Base-by-base conservation (phyloP, 2,888 invertebrate genomes). In the Dusona sp. region DNA sequence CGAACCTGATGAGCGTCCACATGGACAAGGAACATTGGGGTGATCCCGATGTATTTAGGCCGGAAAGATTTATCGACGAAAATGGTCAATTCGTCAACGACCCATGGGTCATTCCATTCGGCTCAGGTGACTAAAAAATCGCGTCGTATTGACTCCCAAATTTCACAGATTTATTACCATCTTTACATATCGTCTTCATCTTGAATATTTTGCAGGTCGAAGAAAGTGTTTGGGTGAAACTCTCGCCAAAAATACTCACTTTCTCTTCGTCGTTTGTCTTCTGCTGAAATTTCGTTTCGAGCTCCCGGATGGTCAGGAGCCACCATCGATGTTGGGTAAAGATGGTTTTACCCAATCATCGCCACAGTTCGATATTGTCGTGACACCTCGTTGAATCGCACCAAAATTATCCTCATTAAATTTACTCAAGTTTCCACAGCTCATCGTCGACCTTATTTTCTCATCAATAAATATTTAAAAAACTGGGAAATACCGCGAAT, bases 211-310 rank as follows among this genome's bases (percentile, higher is more conserved):
- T 88, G 57, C 89, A 95, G 95, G 95, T 1, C 97, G 96, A 88
- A 97, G 97, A 92, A 96, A 97, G 86, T 98, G 98, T 91, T 95
- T 97, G 95, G 98, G 98, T 0, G 98, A 98, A 92, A 95, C 96
- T 2, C 93, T 97, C 87, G 97, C 97, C 0, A 96, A 96, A 90
- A 97, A 97, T 88, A 97, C 97, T 91, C 95, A 97, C 74, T 97
- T 97, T 91, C 94, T 97, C 36, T 97, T 97, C 89, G 96, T 96
- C 2, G 96, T 97, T 0, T 95, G 96, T 0, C 94, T 98, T 89
- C 94, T 98, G 88, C 97, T 98, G 93, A 96, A 95, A 91, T 98
- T 97, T 90, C 95, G 95, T 9, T 96, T 98, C 91, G 91, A 95
- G 16, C 94, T 96, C 1, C 95, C 96, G 2, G 96, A 96, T 0